phyloP scores from a whole-genome alignment of 2,888 invertebrate species.

The Tyria jacobaeae region DNA sequence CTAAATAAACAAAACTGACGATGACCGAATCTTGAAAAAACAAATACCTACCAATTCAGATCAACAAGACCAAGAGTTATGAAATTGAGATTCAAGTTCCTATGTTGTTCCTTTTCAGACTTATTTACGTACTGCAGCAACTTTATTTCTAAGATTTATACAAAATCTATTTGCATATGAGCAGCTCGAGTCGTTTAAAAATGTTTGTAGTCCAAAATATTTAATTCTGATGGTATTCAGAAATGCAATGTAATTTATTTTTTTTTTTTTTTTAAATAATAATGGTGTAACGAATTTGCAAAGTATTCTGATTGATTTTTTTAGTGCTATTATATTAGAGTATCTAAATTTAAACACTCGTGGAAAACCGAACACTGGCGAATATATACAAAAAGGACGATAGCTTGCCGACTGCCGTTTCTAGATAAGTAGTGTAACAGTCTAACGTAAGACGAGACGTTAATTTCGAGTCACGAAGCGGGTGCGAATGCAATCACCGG shows the following conservation, averaged over 20 bases:
- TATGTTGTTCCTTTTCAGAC: too few species aligned
- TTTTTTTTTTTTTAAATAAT: too few species aligned
- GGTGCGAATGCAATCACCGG: constrained; percentile 80
- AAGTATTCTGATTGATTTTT: too few species aligned
- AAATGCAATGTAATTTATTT: neutral
- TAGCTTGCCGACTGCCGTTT: constrained; percentile 22
- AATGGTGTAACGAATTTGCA: too few species aligned
- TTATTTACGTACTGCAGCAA: neutral
- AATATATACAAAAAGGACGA: neutral
- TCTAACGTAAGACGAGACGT: constrained; percentile 63
- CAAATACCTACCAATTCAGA: too few species aligned
- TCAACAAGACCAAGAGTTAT: too few species aligned
- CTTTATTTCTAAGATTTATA: neutral
- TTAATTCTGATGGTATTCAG: neutral
- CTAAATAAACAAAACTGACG: neutral
- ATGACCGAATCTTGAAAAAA: too few species aligned
- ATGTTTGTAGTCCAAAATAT: neutral
- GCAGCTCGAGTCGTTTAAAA: neutral
- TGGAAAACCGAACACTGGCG: neutral
- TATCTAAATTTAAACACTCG: neutral
- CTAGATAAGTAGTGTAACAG: constrained; percentile 31
- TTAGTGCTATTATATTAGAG: too few species aligned
- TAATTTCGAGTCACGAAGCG: constrained; percentile 74
- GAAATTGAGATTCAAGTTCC: too few species aligned
- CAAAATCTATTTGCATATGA: neutral